phyloP scores from a whole-genome alignment of 1,140 invertebrate genomes.

The Danaus plexippus region DNA sequence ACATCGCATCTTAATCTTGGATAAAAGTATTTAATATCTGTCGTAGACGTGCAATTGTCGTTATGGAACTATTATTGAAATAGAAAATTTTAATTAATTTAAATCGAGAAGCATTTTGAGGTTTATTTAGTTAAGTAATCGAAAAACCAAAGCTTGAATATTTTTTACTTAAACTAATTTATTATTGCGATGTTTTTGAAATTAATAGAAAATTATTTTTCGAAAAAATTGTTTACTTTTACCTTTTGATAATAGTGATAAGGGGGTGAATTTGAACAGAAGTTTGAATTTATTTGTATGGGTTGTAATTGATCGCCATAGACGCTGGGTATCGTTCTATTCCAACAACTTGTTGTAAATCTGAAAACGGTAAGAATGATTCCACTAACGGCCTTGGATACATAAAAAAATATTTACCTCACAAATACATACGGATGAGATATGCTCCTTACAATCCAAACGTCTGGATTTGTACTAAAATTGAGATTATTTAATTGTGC shows the following conservation, averaged over 20 bases:
- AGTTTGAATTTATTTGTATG: conserved; percentile 8
- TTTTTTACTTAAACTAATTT: too few species aligned
- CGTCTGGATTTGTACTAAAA: conserved; percentile 17
- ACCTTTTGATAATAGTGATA: conserved; percentile 28
- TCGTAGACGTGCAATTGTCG: conserved; percentile 54
- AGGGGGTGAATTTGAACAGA: conserved; percentile 1
- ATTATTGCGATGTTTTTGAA: too few species aligned
- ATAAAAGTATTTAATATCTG: conserved; percentile 57
- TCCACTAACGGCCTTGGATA: not conserved
- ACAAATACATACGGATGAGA: conserved; percentile 32
- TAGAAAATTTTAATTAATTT: conserved; percentile 6
- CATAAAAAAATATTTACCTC: conserved; percentile 1
- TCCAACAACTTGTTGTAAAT: conserved; percentile 7
- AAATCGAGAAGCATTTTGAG: too few species aligned
- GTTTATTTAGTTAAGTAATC: too few species aligned
- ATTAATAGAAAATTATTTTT: too few species aligned
- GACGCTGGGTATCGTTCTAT: conserved; percentile 1
- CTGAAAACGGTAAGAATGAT: conserved; percentile 6
- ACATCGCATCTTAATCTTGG: conserved; percentile 26
- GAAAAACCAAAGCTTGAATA: too few species aligned
- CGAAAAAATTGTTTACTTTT: not conserved
- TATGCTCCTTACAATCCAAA: conserved; percentile 44
- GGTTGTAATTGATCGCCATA: conserved; percentile 14
- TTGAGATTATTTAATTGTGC: conserved; percentile 12
- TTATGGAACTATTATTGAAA: conserved; percentile 54